phyloP scores from a whole-genome alignment of 2,888 invertebrate genomes.

The Portevinia maculata region DNA sequence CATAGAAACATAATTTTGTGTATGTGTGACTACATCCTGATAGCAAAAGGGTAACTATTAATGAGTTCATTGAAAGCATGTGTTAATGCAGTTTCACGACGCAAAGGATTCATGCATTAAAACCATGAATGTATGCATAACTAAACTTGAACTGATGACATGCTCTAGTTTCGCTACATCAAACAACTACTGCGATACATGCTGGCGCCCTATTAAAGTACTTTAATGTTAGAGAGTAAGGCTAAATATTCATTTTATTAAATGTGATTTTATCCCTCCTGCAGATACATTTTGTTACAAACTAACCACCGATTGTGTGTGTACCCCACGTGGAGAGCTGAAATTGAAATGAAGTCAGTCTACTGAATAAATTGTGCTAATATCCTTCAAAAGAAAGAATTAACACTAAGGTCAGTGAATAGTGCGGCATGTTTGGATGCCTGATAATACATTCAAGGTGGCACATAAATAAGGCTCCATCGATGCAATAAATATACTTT shows the following conservation, averaged over 20 bases:
- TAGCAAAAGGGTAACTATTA: conserved; percentile 66
- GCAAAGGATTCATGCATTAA: conserved; percentile 65
- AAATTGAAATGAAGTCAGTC: too few relatives aligned
- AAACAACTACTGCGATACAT: conserved; percentile 46
- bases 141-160: conserved; percentile 74
- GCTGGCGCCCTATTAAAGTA: conserved; percentile 59
- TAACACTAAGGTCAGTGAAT: too few relatives aligned
- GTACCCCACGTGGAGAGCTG: too few relatives aligned
- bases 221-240: conserved; percentile 50
- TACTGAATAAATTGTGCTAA: too few relatives aligned
- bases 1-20: not conserved
- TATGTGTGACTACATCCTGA: not conserved
- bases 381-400: too few relatives aligned
- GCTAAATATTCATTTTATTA: conserved; percentile 68
- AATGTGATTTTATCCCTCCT: conserved; percentile 46
- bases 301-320: too few relatives aligned
- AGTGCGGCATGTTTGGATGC: too few relatives aligned
- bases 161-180: conserved; percentile 68
- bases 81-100: conserved; percentile 72
- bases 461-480: too few relatives aligned
- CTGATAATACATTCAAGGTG: too few relatives aligned
- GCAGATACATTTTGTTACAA: not conserved
- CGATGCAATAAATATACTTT: too few relatives aligned
- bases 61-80: conserved; percentile 74
- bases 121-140: conserved; percentile 55